These are phyloP conservation scores for Eupithecia subfuscata DNA, from an alignment of 2,888 invertebrate genomes.

Conservation along the genomic window DNA sequence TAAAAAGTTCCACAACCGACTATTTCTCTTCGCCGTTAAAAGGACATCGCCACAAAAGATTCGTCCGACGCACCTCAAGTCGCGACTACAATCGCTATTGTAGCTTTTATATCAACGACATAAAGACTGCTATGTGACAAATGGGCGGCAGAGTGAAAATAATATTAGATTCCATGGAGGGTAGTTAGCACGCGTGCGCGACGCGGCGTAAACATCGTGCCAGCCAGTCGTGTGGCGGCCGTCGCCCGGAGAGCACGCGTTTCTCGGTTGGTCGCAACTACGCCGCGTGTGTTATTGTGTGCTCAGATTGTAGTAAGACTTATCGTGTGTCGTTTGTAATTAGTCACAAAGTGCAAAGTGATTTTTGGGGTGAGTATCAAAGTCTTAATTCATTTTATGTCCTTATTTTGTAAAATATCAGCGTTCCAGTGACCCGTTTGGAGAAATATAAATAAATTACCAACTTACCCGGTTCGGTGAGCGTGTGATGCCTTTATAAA, in stretches of 20 bases:
- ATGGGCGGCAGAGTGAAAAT: conserved; percentile 37
- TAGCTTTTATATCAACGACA: conserved; percentile 42
- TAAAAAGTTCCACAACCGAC: conserved; percentile 37
- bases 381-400: background rate
- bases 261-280: conserved; percentile 37
- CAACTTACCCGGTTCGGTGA: conserved; percentile 36
- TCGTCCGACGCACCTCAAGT: conserved; percentile 26
- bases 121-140: conserved; percentile 45
- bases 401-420: conserved; percentile 24
- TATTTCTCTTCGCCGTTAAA: conserved; percentile 40
- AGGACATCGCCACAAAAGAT: conserved; percentile 40
- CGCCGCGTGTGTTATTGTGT: conserved; percentile 69
- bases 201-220: conserved; percentile 70
- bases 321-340: conserved; percentile 48
- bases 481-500: conserved; percentile 36
- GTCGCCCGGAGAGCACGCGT: conserved; percentile 55
- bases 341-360: conserved; percentile 53
- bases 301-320: conserved; percentile 47
- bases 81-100: conserved; percentile 27
- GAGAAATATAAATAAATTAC: conserved; percentile 50
- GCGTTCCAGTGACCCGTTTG: conserved; percentile 53
- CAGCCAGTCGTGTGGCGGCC: conserved; percentile 65
- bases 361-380: conserved; percentile 62
- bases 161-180: conserved; percentile 52
- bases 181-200: conserved; percentile 71